Conservation (phyloP, 1,140 invertebrate species). For the Drosophila ohnishii region DNA sequence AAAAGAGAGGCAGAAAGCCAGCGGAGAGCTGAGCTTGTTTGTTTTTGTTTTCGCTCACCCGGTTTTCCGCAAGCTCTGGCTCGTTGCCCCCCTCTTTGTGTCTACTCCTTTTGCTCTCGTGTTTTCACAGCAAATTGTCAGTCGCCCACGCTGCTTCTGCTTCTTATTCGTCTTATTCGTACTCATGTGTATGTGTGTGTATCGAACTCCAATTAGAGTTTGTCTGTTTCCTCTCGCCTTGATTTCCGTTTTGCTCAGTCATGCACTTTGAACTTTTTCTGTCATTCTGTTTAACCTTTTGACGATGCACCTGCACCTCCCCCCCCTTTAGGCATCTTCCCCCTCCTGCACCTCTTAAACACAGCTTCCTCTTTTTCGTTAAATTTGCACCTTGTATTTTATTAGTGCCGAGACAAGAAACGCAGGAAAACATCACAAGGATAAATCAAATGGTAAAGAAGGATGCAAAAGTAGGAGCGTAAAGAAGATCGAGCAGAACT, state of each 20-base stretch:
- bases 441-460: conserved; percentile 2
- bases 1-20: not conserved
- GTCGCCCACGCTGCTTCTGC: conserved; percentile 43
- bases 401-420: not conserved
- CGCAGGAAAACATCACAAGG: not conserved
- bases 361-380: not conserved
- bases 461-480: conserved; percentile 5
- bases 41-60: conserved; percentile 62
- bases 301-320: not conserved
- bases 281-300: conserved; percentile 22
- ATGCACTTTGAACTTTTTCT: conserved; percentile 60
- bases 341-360: too few relatives aligned
- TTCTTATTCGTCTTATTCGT: conserved; percentile 5
- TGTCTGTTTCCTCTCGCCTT: conserved; percentile 22
- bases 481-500: not conserved
- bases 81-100: not conserved
- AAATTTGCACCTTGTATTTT: not conserved
- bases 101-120: conserved; percentile 7
- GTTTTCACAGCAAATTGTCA: conserved; percentile 30
- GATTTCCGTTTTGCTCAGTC: conserved; percentile 52
- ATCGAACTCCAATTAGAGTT: conserved; percentile 52
- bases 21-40: conserved; percentile 31
- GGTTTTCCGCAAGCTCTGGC: conserved; percentile 49
- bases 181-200: conserved; percentile 11
- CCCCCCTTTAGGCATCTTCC: not conserved